phyloP scores from a whole-genome alignment of 2,797 vertebrate species.

The Anguilla anguilla region DNA sequence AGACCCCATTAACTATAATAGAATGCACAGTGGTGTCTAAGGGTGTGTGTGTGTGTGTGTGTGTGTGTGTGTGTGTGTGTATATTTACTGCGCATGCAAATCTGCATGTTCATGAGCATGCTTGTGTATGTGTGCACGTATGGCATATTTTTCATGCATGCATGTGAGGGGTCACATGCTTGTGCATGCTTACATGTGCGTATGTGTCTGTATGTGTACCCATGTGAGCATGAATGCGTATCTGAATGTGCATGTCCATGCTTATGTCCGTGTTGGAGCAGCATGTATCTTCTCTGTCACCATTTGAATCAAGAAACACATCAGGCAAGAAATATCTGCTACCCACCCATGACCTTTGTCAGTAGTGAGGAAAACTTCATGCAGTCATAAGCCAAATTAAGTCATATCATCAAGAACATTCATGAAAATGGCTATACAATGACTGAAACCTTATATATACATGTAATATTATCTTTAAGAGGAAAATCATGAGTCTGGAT shows the following conservation, averaged over 20 bases:
- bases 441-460: too few species aligned
- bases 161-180: not conserved
- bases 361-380: too few species aligned
- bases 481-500: too few species aligned
- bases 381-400: not conserved
- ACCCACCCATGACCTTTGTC: too few species aligned
- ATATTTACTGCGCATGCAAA: not conserved
- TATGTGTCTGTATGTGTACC: not conserved
- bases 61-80: too few species aligned
- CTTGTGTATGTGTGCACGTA: not conserved
- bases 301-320: conserved; percentile 66
- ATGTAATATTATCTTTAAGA: too few species aligned
- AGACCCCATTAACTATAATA: too few species aligned
- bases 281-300: conserved; percentile 86
- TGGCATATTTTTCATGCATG: not conserved
- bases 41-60: too few species aligned
- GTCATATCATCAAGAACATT: not conserved
- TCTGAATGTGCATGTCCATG: not conserved
- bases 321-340: too few species aligned
- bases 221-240: not conserved
- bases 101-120: too few species aligned
- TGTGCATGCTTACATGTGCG: conserved; percentile 30
- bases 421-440: not conserved
- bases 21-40: too few species aligned
- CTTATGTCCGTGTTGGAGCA: not conserved